These are phyloP conservation scores for Mizuhopecten yessoensis DNA, from an alignment of 1,140 invertebrate genomes.

Conservation along the genomic window DNA sequence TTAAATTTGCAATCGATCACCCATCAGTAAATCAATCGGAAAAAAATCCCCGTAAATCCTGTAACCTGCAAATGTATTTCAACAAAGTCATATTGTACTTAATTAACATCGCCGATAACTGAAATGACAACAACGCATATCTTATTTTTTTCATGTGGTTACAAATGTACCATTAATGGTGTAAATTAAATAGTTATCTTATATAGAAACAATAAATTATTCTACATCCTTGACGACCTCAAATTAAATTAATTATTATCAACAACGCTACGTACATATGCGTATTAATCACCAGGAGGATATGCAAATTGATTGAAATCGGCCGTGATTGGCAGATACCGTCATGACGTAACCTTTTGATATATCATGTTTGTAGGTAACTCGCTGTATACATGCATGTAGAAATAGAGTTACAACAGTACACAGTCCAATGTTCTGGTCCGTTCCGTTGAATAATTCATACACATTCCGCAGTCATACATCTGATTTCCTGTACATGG, in stretches of 20 bases:
- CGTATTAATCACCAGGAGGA: not conserved
- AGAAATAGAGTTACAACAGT: not conserved
- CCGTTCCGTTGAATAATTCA: not conserved
- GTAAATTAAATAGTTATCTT: not conserved
- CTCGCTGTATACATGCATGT: not conserved
- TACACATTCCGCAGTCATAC: not conserved
- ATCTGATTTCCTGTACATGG: not conserved
- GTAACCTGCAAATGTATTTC: too few species aligned
- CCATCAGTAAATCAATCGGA: not conserved
- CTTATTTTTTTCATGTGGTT: not conserved
- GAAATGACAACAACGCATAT: not conserved
- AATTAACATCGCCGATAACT: too few species aligned
- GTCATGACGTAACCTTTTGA: not conserved
- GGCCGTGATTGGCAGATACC: not conserved
- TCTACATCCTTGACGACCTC: not conserved
- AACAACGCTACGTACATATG: not conserved
- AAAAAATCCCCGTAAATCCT: not conserved
- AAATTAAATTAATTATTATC: not conserved
- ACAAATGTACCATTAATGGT: not conserved
- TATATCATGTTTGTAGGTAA: slow-evolving; percentile 17
- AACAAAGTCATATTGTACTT: too few species aligned
- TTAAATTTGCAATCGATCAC: not conserved
- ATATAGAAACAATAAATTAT: not conserved
- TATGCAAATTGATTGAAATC: not conserved
- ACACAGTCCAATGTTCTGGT: not conserved